Conservation (phyloP, 2,888 invertebrate species). For the Hydropsyche betteni region DNA sequence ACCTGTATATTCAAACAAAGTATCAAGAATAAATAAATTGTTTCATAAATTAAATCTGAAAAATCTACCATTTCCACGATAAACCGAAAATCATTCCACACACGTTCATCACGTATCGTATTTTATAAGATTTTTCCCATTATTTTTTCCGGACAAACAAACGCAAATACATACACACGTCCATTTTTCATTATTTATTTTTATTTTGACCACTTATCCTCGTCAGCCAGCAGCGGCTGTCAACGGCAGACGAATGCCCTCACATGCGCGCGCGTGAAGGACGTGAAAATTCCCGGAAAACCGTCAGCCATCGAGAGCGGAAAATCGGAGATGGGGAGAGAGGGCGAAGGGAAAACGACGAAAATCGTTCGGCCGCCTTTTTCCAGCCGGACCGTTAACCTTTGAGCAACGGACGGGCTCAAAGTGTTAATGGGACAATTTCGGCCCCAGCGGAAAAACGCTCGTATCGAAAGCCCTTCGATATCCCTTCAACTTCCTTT, state of each 20-base stretch:
- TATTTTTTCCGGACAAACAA: constrained; percentile 6
- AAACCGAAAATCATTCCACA: too few relatives aligned
- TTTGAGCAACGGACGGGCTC: constrained; percentile 10
- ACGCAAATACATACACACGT: too few relatives aligned
- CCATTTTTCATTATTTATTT: too few relatives aligned
- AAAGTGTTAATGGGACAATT: constrained; percentile 38
- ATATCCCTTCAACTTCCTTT: too few relatives aligned
- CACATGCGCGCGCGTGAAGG: too few relatives aligned
- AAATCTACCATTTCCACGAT: neutral
- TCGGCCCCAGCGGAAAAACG: constrained; percentile 2
- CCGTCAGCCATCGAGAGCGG: neutral
- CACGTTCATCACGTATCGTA: neutral
- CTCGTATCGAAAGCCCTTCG: neutral
- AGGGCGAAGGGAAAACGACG: neutral
- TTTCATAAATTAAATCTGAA: too few relatives aligned
- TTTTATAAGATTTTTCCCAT: neutral
- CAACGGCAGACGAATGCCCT: neutral
- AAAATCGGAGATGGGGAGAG: neutral
- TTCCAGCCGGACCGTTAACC: constrained; percentile 6
- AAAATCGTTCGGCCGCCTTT: neutral
- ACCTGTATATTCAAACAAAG: too few relatives aligned
- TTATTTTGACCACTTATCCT: too few relatives aligned
- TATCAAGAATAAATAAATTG: too few relatives aligned
- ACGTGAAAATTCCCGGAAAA: neutral
- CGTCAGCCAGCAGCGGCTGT: neutral